Evolutionary conservation across 2,888 invertebrate genomes (phyloP).

Genomic region (Dermolepida albohirtum): DNA sequence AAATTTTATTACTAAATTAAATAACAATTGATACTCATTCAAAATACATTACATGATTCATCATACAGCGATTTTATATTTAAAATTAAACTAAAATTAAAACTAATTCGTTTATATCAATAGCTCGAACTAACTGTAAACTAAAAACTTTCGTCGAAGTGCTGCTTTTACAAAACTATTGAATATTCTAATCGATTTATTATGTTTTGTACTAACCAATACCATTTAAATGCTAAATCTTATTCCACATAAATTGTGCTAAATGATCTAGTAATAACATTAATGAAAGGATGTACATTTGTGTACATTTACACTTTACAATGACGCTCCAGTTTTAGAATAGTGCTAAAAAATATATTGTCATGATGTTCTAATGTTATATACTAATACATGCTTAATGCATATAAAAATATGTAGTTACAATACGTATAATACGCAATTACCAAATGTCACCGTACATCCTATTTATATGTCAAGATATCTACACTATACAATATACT

Average conservation of each 20-base stretch:
- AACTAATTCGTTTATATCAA: too few relatives aligned
- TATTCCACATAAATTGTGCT: constrained; percentile 22
- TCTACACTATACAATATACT: too few relatives aligned
- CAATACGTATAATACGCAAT: constrained; percentile 5
- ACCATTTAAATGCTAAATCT: constrained; percentile 24
- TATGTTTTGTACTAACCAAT: constrained; percentile 3
- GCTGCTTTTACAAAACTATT: not conserved
- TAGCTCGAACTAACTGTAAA: too few relatives aligned
- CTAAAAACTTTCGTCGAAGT: not conserved
- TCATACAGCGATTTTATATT: constrained; percentile 5
- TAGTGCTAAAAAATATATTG: constrained; percentile 25
- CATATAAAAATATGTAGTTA: constrained; percentile 22
- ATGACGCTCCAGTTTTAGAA: constrained; percentile 34
- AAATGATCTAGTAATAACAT: constrained; percentile 27
- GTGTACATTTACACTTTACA: constrained; percentile 35
- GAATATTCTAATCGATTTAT: not conserved
- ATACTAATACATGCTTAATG: constrained; percentile 18
- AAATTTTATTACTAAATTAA: constrained; percentile 19
- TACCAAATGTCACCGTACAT: not conserved
- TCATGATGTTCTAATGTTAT: constrained; percentile 19
- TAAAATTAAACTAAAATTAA: too few relatives aligned
- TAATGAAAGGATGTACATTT: constrained; percentile 21
- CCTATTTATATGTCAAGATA: too few relatives aligned
- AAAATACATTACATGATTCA: not conserved
- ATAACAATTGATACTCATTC: not conserved